A percentile compares a stretch with the other conserved stretches of the same genome.
These are phyloP conservation scores for Osedax frankpressi DNA, from an alignment of 2,888 invertebrate species.

Conservation along the genomic window DNA sequence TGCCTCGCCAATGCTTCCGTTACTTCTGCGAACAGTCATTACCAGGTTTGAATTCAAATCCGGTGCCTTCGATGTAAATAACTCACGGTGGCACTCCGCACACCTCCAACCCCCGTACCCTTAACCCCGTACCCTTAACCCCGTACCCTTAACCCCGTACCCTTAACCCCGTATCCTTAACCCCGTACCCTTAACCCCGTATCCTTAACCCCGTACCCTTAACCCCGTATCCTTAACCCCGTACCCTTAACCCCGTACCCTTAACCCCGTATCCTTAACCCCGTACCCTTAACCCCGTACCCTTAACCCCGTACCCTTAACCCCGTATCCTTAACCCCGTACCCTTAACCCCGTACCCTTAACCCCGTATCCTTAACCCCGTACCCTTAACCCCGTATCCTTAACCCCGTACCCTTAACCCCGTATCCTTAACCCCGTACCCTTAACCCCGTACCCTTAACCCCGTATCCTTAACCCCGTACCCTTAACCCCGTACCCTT, in stretches of 20 bases:
- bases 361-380: neutral
- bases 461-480: neutral
- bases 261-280: neutral
- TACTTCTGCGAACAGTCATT: neutral
- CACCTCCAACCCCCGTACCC: neutral
- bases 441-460: neutral
- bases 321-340: neutral
- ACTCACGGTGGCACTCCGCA: neutral
- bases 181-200: neutral
- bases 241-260: neutral
- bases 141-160: neutral
- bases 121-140: neutral
- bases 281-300: too few species aligned
- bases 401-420: too few species aligned
- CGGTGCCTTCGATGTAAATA: too few species aligned
- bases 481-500: neutral
- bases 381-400: neutral
- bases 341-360: neutral
- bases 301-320: neutral
- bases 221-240: neutral
- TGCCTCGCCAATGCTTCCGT: slow-evolving; percentile 49
- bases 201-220: neutral
- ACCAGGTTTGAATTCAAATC: too few species aligned
- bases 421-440: neutral
- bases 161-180: neutral